These are phyloP conservation scores for Myiagra hebetior DNA, from an alignment of 2,113 vertebrate species.

Conservation along the genomic window DNA sequence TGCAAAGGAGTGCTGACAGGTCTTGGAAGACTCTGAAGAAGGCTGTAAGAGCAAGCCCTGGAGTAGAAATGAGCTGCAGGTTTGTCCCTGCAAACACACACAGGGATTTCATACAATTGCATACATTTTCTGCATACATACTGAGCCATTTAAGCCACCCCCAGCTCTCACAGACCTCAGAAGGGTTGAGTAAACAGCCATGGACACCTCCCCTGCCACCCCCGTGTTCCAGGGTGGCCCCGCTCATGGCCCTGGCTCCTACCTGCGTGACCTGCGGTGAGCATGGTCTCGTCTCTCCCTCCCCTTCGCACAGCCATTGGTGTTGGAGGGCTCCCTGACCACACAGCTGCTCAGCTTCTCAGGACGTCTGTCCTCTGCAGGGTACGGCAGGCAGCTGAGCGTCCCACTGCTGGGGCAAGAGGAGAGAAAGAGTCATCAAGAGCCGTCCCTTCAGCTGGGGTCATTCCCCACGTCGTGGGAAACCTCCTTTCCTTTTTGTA, in stretches of 20 bases:
- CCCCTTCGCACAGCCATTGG: slow-evolving; percentile 72
- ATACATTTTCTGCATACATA: accelerated
- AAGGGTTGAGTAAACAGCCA: neutral
- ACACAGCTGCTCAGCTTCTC: slow-evolving; percentile 36
- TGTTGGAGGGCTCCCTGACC: slow-evolving; percentile 41
- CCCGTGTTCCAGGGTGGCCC: neutral
- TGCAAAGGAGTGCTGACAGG: neutral
- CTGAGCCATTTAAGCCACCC: accelerated
- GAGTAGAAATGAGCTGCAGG: neutral
- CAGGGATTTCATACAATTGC: neutral
- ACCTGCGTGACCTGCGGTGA: slow-evolving; percentile 77
- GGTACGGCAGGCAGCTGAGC: slow-evolving; percentile 50
- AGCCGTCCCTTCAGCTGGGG: neutral
- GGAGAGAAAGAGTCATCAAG: neutral
- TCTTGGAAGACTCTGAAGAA: neutral
- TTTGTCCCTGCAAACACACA: neutral
- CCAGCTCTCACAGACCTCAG: neutral
- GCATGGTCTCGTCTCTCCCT: slow-evolving; percentile 69
- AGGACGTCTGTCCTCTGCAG: slow-evolving; percentile 50
- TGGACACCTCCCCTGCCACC: accelerated
- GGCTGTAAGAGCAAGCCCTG: neutral
- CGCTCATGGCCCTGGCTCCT: neutral
- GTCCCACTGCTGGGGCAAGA: slow-evolving; percentile 59
- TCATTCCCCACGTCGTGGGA: accelerated
- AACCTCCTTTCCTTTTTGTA: neutral